These are phyloP conservation scores for Epistrophe eligans DNA, from an alignment of 2,888 invertebrate species.

Conservation along the genomic window DNA sequence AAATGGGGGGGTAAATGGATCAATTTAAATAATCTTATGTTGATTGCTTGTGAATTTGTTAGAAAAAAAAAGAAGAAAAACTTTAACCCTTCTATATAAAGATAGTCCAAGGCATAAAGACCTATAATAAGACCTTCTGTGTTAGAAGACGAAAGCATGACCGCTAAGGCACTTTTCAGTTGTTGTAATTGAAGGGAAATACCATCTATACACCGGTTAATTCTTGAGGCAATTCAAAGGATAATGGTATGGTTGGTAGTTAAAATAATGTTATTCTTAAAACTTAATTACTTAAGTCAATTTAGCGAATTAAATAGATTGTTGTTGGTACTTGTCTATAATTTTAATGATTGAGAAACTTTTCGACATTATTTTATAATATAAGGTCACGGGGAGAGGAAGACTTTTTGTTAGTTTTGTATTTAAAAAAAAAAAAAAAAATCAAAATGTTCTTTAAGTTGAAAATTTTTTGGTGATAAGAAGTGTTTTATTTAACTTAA, in stretches of 20 bases:
- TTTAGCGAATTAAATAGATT: slow-evolving; percentile 63
- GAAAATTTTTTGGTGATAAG: background rate
- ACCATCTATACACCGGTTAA: slow-evolving; percentile 41
- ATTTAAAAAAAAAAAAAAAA: background rate
- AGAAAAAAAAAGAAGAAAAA: slow-evolving; percentile 28
- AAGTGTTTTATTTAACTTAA: background rate
- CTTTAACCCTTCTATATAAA: slow-evolving; percentile 37
- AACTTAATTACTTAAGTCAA: slow-evolving; percentile 69
- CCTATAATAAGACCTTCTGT: background rate
- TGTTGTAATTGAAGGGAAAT: slow-evolving; percentile 39
- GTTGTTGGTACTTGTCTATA: slow-evolving; percentile 40
- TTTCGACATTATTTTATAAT: slow-evolving; percentile 6
- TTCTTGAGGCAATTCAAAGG: slow-evolving; percentile 50
- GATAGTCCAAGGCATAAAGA: background rate
- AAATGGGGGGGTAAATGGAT: slow-evolving; percentile 31
- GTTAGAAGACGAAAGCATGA: slow-evolving; percentile 1
- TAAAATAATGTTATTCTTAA: slow-evolving; percentile 55
- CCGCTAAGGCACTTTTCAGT: slow-evolving; percentile 8
- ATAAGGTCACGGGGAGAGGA: slow-evolving; percentile 2
- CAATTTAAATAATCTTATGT: slow-evolving; percentile 73
- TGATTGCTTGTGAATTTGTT: slow-evolving; percentile 73
- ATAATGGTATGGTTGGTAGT: slow-evolving; percentile 59
- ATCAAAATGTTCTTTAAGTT: background rate
- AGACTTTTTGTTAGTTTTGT: background rate
- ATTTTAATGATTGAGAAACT: slow-evolving; percentile 33